Evolutionary conservation across 2,113 vertebrate species (phyloP), one percentile per base, ranked within the genome.

Genomic region (Elaphurus davidianus): DNA sequence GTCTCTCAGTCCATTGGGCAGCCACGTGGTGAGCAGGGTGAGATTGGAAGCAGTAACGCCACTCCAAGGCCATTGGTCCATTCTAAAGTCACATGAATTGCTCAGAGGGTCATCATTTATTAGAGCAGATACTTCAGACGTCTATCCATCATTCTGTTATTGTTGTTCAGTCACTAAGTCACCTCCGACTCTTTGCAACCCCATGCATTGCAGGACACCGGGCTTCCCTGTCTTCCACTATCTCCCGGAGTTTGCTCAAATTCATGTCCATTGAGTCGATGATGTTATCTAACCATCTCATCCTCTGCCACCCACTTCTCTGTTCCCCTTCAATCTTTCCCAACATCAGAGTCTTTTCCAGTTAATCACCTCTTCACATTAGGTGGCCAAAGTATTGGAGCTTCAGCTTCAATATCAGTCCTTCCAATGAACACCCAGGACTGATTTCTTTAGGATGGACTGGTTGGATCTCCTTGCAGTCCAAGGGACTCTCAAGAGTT

Each of bases 151-250:
- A 12, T 3, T 23, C 11, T 76, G 71, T 14, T 27, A 3, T 1
- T 7, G 6, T 36, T 62, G n/a, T 1, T 76, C 23, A 74, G 71
- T 43, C 71, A 43, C 36, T 14, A 25, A 7, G 71, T 14, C 36
- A 12, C 43, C 21, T 76, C 36, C 1, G 11, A 27, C 71, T 27
- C 71, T 25, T 25, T 43, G 36, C 11, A 1, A 43, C 71, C 11
- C 21, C 36, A 27, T 4, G 21, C 10, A 14, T 13, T 43, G 71
- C 71, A 76, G 23, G 3, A 25, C 0, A 0, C 36, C 6, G 11
- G 36, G 71, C 71, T 74, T 43, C 71, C 36, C 36, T 43, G 23
- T 3, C 19, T 40, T 40, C 67, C 67, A 12, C 67, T 14, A 0
- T 40, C 21, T 74, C 67, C 67, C 11, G 1, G 21, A 74, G 21